A percentile compares a stretch with the other conserved stretches of the same genome.
Conservation (phyloP, 2,888 invertebrate species). For the Dryobota labecula region DNA sequence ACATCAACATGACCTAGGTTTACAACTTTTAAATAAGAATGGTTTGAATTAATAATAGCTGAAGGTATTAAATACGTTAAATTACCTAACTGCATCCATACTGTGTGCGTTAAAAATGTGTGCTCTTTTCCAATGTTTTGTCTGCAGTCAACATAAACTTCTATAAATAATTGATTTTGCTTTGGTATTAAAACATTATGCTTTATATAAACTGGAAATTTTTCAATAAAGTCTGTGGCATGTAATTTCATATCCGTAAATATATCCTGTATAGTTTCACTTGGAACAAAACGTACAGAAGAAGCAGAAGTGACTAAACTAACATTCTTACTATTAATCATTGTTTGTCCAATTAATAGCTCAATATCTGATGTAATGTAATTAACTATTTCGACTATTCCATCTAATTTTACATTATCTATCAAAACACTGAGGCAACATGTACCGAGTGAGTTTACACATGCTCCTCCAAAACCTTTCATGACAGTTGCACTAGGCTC, state of each 20-base stretch:
- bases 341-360: too few relatives aligned
- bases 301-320: slow-evolving; percentile 17
- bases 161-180: too few relatives aligned
- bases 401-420: too few relatives aligned
- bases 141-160: too few relatives aligned
- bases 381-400: too few relatives aligned
- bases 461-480: slow-evolving; percentile 37
- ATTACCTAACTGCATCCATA: too few relatives aligned
- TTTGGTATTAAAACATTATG: too few relatives aligned
- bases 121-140: too few relatives aligned
- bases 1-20: not conserved
- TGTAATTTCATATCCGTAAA: not conserved
- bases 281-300: slow-evolving; percentile 12
- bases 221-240: not conserved
- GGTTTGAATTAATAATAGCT: not conserved
- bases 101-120: too few relatives aligned
- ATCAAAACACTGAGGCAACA: not conserved
- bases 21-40: not conserved
- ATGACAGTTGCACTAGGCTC: slow-evolving; percentile 10
- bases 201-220: not conserved
- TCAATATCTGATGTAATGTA: too few relatives aligned
- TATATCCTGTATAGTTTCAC: not conserved
- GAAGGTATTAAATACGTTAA: not conserved
- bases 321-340: slow-evolving; percentile 18
- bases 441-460: slow-evolving; percentile 17